Evolutionary conservation across 2,888 invertebrate genomes (phyloP).

Genomic region (Ochropleura leucogaster): DNA sequence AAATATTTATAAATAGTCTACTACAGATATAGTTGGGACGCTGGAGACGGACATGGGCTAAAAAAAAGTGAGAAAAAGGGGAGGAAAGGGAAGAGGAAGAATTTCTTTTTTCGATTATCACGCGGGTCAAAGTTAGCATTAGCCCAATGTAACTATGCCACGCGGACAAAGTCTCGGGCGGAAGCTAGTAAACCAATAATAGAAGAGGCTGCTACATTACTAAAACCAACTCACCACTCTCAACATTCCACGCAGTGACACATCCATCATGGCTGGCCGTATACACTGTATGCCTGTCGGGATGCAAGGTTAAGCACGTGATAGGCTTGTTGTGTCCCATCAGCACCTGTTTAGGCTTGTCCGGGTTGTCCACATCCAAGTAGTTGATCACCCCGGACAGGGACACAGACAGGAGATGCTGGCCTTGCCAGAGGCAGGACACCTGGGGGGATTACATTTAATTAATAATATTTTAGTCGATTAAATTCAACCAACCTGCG

Average conservation of each 20-base stretch:
- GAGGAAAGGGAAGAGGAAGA: too few species aligned
- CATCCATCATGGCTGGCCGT: conserved; percentile 98
- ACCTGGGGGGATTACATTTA: conserved; percentile 88
- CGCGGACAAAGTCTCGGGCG: too few species aligned
- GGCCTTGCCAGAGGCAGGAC: conserved; percentile 98
- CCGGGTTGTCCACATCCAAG: conserved; percentile 96
- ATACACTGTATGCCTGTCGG: conserved; percentile 94
- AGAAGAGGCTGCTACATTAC: neutral
- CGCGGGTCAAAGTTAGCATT: too few species aligned
- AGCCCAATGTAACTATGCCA: too few species aligned
- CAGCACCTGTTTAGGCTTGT: conserved; percentile 94
- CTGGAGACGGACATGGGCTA: too few species aligned
- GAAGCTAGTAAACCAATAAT: neutral
- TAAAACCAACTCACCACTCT: conserved; percentile 83
- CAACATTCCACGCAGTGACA: conserved; percentile 96
- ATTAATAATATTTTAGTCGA: neutral
- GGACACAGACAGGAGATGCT: conserved; percentile 96
- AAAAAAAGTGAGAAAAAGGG: too few species aligned
- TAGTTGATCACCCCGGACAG: conserved; percentile 99
- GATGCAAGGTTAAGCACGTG: conserved; percentile 95
- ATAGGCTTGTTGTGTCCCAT: conserved; percentile 99
- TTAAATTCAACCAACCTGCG: neutral
- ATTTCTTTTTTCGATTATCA: too few species aligned
- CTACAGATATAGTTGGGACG: too few species aligned
- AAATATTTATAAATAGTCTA: too few species aligned